Percentiles rank a stretch among this genome's conserved stretches.
These are phyloP conservation scores for Tetrapedia diversipes DNA, from an alignment of 2,888 invertebrate species.

Conservation along the genomic window DNA sequence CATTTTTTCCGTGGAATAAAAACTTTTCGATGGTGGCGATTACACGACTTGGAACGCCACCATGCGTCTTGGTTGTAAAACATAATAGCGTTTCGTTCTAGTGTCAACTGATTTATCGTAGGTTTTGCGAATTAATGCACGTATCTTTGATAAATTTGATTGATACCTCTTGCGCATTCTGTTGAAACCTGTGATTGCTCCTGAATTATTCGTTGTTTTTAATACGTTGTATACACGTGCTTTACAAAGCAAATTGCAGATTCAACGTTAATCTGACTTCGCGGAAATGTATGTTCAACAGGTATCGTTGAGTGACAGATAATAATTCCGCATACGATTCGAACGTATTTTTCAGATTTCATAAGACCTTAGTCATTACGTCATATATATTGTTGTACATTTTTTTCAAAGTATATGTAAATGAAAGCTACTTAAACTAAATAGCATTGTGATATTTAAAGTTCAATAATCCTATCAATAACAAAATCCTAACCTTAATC, in stretches of 20 bases:
- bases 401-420: not conserved
- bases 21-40: not conserved
- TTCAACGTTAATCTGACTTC: not conserved
- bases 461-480: not conserved
- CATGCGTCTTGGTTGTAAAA: not conserved
- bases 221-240: constrained; percentile 2
- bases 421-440: not conserved
- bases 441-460: not conserved
- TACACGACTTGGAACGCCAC: not conserved
- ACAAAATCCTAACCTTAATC: not conserved
- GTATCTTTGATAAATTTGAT: constrained; percentile 6
- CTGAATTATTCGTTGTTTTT: not conserved
- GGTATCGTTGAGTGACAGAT: not conserved
- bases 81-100: not conserved
- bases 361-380: not conserved
- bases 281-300: constrained; percentile 3
- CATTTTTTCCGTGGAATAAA: not conserved
- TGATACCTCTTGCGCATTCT: not conserved
- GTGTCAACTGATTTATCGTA: constrained; percentile 9
- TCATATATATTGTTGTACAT: not conserved
- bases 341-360: not conserved
- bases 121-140: constrained; percentile 12
- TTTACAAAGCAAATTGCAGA: constrained; percentile 11
- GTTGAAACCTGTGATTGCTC: constrained; percentile 1
- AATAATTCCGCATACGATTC: not conserved